Conservation (phyloP, 1,140 invertebrate genomes). For the Drosophila sechellia region DNA sequence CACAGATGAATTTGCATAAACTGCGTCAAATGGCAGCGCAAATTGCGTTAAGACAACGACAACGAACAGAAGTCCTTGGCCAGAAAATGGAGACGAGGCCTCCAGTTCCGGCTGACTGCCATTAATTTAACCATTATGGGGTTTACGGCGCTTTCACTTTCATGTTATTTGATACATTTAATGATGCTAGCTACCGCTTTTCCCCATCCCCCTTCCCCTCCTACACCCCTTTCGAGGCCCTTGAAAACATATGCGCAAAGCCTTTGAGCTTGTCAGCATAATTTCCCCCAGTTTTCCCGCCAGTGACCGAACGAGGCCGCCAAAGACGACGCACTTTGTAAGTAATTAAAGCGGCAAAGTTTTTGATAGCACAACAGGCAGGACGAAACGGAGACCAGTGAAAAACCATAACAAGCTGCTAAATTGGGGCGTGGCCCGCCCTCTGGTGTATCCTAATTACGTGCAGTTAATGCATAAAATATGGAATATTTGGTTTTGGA, state of each 20-base stretch:
- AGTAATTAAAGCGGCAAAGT: slow-evolving; percentile 77
- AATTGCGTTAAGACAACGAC: slow-evolving; percentile 53
- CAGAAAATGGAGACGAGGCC: slow-evolving; percentile 11
- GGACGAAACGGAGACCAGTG: neutral
- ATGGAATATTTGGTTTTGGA: slow-evolving; percentile 37
- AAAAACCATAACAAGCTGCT: slow-evolving; percentile 48
- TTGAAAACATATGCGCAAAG: slow-evolving; percentile 77
- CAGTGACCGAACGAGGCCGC: slow-evolving; percentile 24
- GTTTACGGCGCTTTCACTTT: slow-evolving; percentile 73
- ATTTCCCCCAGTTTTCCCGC: slow-evolving; percentile 25
- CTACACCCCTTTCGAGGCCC: slow-evolving; percentile 36
- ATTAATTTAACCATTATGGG: slow-evolving; percentile 79
- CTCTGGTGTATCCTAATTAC: slow-evolving; percentile 30
- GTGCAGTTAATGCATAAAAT: slow-evolving; percentile 49
- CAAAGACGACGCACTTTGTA: slow-evolving; percentile 42
- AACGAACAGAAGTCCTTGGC: slow-evolving; percentile 17
- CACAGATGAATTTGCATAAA: slow-evolving; percentile 63
- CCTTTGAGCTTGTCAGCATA: slow-evolving; percentile 64
- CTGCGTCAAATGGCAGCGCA: slow-evolving; percentile 58
- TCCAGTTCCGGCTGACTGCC: slow-evolving; percentile 49
- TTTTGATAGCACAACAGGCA: slow-evolving; percentile 70
- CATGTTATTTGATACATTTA: slow-evolving; percentile 79
- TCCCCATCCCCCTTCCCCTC: neutral
- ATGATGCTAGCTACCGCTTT: slow-evolving; percentile 17
- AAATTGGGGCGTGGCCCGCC: slow-evolving; percentile 49